Evolutionary conservation across 53 echinoderm and acorn worm species (phyloP).

Genomic region (Zoroaster sp.): DNA sequence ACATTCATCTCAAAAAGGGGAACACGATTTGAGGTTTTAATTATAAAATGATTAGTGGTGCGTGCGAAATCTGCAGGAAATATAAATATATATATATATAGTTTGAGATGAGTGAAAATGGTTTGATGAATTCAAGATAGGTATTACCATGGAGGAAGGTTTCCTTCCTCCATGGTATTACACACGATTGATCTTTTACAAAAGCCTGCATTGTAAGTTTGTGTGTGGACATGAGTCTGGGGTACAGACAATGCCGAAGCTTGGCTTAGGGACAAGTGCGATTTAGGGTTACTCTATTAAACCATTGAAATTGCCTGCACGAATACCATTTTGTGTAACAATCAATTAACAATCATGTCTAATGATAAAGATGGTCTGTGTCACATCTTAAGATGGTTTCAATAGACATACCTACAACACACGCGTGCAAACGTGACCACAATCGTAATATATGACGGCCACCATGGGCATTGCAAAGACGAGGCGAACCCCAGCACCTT

Average conservation of each 20-base stretch:
- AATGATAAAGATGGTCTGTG: constrained; percentile 19
- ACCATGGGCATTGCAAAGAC: background rate
- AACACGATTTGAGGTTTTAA: too few species aligned
- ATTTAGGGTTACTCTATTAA: background rate
- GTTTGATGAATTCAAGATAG: too few species aligned
- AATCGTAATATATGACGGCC: background rate
- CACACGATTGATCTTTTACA: too few species aligned
- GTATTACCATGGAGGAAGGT: too few species aligned
- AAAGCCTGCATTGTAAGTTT: background rate
- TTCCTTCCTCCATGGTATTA: too few species aligned
- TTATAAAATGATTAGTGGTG: too few species aligned
- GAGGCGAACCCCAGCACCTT: background rate
- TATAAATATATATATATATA: too few species aligned
- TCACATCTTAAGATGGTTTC: background rate
- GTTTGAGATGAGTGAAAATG: too few species aligned
- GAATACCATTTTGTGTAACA: background rate
- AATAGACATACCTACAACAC: constrained; percentile 12
- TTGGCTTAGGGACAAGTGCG: background rate
- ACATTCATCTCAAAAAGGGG: too few species aligned
- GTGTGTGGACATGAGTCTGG: background rate
- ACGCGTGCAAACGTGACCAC: constrained; percentile 27
- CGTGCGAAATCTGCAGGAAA: too few species aligned
- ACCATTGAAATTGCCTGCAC: too few species aligned
- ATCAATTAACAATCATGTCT: background rate
- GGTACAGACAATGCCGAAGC: background rate